Conservation (phyloP, 2,797 vertebrate species). For the Bradypodion pumilum region DNA sequence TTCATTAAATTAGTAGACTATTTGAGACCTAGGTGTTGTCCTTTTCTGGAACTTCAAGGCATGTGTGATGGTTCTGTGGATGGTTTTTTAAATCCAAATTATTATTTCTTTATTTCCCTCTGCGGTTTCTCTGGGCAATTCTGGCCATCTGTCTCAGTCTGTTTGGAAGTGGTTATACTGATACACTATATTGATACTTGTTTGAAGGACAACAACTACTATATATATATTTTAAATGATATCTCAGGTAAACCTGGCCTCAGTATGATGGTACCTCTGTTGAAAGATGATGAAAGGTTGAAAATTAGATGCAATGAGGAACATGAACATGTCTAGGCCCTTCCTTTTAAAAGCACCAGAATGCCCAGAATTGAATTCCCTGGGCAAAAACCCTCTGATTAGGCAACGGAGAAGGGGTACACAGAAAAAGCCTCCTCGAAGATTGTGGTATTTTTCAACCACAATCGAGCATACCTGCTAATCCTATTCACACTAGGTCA, state of each 20-base stretch:
- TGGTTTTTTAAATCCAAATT: neutral
- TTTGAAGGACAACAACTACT: neutral
- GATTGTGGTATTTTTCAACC: too few relatives aligned
- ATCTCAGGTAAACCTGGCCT: neutral
- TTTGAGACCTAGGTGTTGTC: neutral
- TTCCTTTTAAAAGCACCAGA: neutral
- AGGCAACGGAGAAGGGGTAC: too few relatives aligned
- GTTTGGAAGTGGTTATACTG: neutral
- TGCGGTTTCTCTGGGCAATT: slow-evolving; percentile 21
- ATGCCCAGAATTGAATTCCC: neutral
- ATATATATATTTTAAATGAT: neutral
- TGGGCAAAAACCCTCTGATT: slow-evolving; percentile 26
- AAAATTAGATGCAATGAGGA: too few relatives aligned
- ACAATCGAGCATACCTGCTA: too few relatives aligned
- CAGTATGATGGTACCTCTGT: too few relatives aligned
- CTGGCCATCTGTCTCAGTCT: neutral
- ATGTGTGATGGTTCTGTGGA: neutral
- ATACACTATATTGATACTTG: neutral
- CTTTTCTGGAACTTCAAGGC: neutral
- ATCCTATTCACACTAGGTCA: too few relatives aligned
- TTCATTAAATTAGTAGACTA: slow-evolving; percentile 17
- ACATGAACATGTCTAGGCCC: neutral
- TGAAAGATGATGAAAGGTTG: neutral
- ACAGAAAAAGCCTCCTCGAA: too few relatives aligned
- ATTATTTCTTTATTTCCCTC: neutral